A percentile compares a stretch with the other conserved stretches of the same genome.
Evolutionary conservation across 2,888 invertebrate genomes (phyloP).

Genomic region (Dermolepida albohirtum): DNA sequence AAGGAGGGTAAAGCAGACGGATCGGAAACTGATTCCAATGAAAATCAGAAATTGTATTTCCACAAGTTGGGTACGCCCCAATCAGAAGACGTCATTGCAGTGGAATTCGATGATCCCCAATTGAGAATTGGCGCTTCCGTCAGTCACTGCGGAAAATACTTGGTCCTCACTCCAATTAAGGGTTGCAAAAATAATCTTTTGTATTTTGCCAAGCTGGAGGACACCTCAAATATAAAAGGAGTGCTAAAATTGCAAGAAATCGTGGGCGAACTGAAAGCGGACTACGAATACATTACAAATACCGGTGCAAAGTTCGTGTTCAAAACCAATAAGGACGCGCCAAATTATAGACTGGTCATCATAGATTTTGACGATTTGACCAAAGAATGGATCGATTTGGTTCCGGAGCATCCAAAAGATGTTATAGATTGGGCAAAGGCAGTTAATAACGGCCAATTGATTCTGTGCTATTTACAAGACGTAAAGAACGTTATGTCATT

Average conservation of each 20-base stretch:
- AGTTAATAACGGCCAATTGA: constrained; percentile 86
- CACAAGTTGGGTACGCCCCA: constrained; percentile 90
- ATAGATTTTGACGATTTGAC: constrained; percentile 81
- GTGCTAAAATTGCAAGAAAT: constrained; percentile 81
- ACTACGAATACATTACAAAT: constrained; percentile 94
- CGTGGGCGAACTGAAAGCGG: constrained; percentile 90
- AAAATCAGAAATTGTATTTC: constrained; percentile 94
- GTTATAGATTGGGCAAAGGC: constrained; percentile 91
- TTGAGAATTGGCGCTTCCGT: constrained; percentile 90
- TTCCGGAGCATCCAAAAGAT: constrained; percentile 86
- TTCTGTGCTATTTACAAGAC: constrained; percentile 91
- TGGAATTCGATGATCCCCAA: constrained; percentile 92
- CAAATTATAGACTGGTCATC: constrained; percentile 88
- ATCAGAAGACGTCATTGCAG: constrained; percentile 85
- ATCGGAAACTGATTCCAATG: constrained; percentile 87
- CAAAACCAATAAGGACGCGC: constrained; percentile 93
- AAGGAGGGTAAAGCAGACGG: constrained; percentile 89
- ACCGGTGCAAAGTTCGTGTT: constrained; percentile 85
- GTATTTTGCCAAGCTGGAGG: constrained; percentile 83
- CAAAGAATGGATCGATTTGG: constrained; percentile 84
- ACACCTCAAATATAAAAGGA: constrained; percentile 70
- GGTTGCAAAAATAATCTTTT: constrained; percentile 94
- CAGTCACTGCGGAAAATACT: constrained; percentile 91
- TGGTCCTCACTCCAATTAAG: constrained; percentile 84
- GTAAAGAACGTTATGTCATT: constrained; percentile 93